Evolutionary conservation across 2,888 invertebrate genomes (phyloP).

Genomic region (Drosophila phalerata): DNA sequence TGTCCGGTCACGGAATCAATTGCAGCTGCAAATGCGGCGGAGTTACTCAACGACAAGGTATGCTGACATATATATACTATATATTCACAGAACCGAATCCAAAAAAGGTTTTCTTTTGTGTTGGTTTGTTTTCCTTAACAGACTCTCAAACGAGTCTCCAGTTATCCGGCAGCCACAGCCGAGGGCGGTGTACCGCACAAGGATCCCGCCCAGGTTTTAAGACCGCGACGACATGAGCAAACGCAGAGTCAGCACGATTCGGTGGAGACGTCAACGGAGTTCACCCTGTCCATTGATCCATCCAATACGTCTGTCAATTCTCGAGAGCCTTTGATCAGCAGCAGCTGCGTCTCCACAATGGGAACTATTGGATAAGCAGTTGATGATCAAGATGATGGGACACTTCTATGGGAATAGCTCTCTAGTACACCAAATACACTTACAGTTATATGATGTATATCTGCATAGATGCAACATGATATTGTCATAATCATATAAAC

Average conservation of each 20-base stretch:
- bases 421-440: constrained; percentile 1
- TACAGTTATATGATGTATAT: constrained; percentile 7
- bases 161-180: constrained; percentile 88
- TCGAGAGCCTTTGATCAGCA: constrained; percentile 88
- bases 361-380: constrained; percentile 66
- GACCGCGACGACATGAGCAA: constrained; percentile 87
- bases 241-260: constrained; percentile 89
- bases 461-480: constrained; percentile 6
- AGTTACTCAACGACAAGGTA: constrained; percentile 82
- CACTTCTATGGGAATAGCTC: constrained; percentile 6
- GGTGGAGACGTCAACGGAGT: constrained; percentile 85
- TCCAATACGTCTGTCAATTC: constrained; percentile 86
- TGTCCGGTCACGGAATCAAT: constrained; percentile 87
- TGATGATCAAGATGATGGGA: background rate
- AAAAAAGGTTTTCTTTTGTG: background rate
- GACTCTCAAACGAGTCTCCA: constrained; percentile 90
- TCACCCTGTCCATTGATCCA: constrained; percentile 84
- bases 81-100: background rate
- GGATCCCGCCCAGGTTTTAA: constrained; percentile 85
- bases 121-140: constrained; percentile 81
- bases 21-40: constrained; percentile 73
- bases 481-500: constrained; percentile 1
- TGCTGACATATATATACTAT: background rate
- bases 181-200: constrained; percentile 81
- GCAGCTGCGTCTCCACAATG: constrained; percentile 78